Evolutionary conservation across 2,797 vertebrate genomes (phyloP), one percentile per base, ranked within the genome.

Genomic region (Sebastes flavidus): DNA sequence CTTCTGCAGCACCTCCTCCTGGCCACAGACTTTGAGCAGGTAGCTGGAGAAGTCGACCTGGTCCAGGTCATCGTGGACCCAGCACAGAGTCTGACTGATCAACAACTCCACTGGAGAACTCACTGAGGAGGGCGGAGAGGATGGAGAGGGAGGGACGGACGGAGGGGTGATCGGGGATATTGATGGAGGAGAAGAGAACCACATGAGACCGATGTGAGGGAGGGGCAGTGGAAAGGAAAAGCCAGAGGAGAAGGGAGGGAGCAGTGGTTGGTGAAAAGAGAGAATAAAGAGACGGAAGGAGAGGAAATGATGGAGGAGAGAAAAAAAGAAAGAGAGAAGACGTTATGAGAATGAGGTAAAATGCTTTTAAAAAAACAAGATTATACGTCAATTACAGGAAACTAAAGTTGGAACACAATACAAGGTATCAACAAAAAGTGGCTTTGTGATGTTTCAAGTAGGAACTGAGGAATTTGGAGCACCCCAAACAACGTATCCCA

Each of bases 11-110:
- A 98, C 97, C 90, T 99, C 98, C 83, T 99, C 97, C 86, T 96
- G 96, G 77, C 98, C 98, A 71, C 97, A 99, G 85, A 99, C 97
- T 95, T 99, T 99, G 85, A 99, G 96, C 94, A 99, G 92, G 86
- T 99, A 98, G 93, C 96, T 98, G 94, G 96, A 95, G 91, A 98
- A 97, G 91, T 99, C 97, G 81, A 99, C 97, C 94, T 97, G 96
- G 92, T 97, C 98, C 92, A 99, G 95, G 92, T 99, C 98, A 90
- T 99, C 98, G 8, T 99, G 98, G 54, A 97, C 97, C 98, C 98
- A 99, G 89, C 98, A 99, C 78, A 99, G 96, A 25, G 98, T 99
- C 94, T 99, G 98, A 94, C 98, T 98, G 93, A 99, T 98, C 84
- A 99, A 90, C 86, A 99, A 93, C 93, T 99, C 98, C 82, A 99